phyloP scores from a whole-genome alignment of 2,113 vertebrate genomes.

The Forbesichthys papilliferus region DNA sequence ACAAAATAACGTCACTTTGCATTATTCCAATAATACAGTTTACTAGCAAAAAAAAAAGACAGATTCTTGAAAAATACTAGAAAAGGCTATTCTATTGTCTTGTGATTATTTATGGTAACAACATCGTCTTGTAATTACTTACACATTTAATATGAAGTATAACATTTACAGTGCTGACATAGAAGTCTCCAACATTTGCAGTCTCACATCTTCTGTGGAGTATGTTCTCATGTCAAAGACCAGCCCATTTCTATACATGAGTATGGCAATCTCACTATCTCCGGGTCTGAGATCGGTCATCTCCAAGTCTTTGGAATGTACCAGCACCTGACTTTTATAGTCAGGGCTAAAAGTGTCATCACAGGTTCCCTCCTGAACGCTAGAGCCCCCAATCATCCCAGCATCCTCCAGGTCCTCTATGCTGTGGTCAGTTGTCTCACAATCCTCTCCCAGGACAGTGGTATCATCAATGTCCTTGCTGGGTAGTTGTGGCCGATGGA shows the following conservation, averaged over 20 bases:
- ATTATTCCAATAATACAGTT: too few species aligned
- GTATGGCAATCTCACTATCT: constrained; percentile 43
- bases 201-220: constrained; percentile 14
- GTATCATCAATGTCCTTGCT: constrained; percentile 19
- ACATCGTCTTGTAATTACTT: too few species aligned
- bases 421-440: neutral
- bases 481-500: constrained; percentile 36
- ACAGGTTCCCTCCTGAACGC: constrained; percentile 9
- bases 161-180: neutral
- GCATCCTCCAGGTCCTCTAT: constrained; percentile 14
- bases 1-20: too few species aligned
- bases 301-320: constrained; percentile 14
- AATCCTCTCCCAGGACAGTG: neutral
- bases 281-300: constrained; percentile 27
- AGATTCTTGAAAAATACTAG: too few species aligned
- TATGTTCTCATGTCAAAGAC: constrained; percentile 64
- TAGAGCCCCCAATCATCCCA: neutral
- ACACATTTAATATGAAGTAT: too few species aligned
- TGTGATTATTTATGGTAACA: too few species aligned
- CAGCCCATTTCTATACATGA: constrained; percentile 68
- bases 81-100: too few species aligned
- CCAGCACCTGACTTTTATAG: constrained; percentile 33
- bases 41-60: too few species aligned
- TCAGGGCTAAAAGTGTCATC: constrained; percentile 9
- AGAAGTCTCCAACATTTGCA: neutral